A percentile compares a stretch with the other conserved stretches of the same genome.
phyloP scores from a whole-genome alignment of 1,140 invertebrate genomes.

The Goniozus legneri region DNA sequence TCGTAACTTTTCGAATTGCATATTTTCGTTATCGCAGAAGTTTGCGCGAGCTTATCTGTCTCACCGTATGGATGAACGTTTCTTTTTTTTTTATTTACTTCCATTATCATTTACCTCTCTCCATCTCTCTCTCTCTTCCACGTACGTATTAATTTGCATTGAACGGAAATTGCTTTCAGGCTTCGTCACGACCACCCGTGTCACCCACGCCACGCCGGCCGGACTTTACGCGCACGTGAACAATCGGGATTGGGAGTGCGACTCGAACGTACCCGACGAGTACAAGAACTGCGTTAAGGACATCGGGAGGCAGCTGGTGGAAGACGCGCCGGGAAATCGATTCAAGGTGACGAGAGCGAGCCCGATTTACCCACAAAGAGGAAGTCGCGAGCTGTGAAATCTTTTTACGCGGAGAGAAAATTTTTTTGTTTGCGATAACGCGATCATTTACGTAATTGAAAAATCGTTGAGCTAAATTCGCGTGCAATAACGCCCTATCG shows the following conservation, averaged over 20 bases:
- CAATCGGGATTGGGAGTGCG: constrained; percentile 68
- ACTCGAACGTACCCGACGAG: constrained; percentile 50
- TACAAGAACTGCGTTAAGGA: constrained; percentile 55
- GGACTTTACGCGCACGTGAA: constrained; percentile 68
- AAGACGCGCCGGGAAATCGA: constrained; percentile 59
- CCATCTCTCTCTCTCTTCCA: too few species aligned
- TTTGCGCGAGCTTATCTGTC: neutral
- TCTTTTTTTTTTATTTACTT: neutral
- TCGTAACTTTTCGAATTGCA: too few species aligned
- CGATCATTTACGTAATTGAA: neutral
- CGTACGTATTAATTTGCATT: neutral
- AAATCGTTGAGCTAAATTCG: neutral
- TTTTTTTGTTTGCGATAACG: neutral
- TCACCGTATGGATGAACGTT: neutral
- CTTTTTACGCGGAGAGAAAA: neutral
- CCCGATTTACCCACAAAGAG: neutral
- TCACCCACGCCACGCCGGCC: constrained; percentile 79
- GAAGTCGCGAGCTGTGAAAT: too few species aligned
- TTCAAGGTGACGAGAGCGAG: constrained; percentile 56
- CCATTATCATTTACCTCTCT: too few species aligned
- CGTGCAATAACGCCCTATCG: neutral
- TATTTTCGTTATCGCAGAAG: too few species aligned
- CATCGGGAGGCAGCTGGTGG: constrained; percentile 60
- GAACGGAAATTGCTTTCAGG: constrained; percentile 30
- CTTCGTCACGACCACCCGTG: constrained; percentile 71